A percentile compares a stretch with the other conserved stretches of the same genome.
Conservation (phyloP, 2,797 vertebrate species). For the Cuniculus paca region DNA sequence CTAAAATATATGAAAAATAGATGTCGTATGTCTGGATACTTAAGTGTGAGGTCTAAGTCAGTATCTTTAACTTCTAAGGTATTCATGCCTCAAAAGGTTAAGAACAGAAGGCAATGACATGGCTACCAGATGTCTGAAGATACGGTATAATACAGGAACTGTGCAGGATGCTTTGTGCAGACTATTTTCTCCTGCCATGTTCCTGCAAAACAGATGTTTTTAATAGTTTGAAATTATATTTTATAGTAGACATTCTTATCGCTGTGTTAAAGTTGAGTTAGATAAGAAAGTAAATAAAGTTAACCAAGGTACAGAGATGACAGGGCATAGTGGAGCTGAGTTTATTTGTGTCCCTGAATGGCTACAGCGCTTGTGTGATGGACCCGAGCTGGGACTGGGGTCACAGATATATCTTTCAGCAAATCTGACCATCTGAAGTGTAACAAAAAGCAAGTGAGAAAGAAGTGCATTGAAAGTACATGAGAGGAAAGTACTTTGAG, state of each 20-base stretch:
- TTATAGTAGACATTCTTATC: background rate
- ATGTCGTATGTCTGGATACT: background rate
- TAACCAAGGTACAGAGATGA: background rate
- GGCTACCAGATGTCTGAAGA: background rate
- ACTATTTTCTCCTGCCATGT: conserved; percentile 6
- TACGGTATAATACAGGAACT: background rate
- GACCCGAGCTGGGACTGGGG: background rate
- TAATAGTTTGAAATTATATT: background rate
- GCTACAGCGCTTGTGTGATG: background rate
- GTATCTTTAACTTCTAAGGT: conserved; percentile 7
- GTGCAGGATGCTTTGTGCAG: background rate
- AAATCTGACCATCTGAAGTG: background rate
- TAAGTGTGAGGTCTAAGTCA: background rate
- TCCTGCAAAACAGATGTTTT: background rate
- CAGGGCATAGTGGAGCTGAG: background rate
- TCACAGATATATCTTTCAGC: background rate
- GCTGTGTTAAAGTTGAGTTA: background rate
- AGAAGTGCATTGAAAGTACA: background rate
- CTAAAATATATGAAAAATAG: background rate
- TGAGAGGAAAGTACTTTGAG: background rate
- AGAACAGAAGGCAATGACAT: background rate
- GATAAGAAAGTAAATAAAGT: background rate
- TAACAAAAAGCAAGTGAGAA: background rate
- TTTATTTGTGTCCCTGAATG: background rate
- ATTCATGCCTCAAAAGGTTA: background rate